Percentiles rank a stretch among this genome's conserved stretches.
Evolutionary conservation across 2,797 vertebrate species (phyloP).

Genomic region (Eutrigla gurnardus): DNA sequence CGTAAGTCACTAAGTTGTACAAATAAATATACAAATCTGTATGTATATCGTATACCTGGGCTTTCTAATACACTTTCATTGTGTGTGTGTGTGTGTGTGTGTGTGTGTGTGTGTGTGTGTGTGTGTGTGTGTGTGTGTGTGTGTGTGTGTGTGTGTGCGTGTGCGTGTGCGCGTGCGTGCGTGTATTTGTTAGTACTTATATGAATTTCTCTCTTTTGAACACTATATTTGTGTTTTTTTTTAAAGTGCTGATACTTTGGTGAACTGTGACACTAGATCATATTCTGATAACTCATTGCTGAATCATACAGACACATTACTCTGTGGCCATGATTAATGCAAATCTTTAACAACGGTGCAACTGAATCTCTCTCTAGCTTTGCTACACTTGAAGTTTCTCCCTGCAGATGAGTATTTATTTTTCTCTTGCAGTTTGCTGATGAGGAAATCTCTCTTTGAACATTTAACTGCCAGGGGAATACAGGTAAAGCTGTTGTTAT

Average conservation of each 20-base stretch:
- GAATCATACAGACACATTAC: background rate
- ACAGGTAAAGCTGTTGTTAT: slow-evolving; percentile 84
- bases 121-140: background rate
- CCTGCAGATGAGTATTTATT: background rate
- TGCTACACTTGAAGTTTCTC: background rate
- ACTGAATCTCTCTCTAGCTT: background rate
- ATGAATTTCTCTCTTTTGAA: background rate
- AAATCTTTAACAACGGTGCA: slow-evolving; percentile 10
- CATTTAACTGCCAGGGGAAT: slow-evolving; percentile 96
- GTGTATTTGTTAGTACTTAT: background rate
- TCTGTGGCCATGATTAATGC: background rate
- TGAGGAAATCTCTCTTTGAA: slow-evolving; percentile 95
- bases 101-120: background rate
- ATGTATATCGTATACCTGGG: background rate
- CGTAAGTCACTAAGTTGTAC: slow-evolving; percentile 81
- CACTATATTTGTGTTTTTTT: background rate
- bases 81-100: background rate
- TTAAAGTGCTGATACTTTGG: background rate
- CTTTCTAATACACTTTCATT: background rate
- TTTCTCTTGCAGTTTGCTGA: slow-evolving; percentile 87
- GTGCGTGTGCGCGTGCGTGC: background rate
- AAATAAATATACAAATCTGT: too few species aligned
- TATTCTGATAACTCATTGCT: background rate
- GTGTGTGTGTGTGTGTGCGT: background rate
- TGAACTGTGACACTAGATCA: background rate